Base-by-base conservation (phyloP, 2,888 invertebrate genomes). In the Nymphalis c-album region DNA sequence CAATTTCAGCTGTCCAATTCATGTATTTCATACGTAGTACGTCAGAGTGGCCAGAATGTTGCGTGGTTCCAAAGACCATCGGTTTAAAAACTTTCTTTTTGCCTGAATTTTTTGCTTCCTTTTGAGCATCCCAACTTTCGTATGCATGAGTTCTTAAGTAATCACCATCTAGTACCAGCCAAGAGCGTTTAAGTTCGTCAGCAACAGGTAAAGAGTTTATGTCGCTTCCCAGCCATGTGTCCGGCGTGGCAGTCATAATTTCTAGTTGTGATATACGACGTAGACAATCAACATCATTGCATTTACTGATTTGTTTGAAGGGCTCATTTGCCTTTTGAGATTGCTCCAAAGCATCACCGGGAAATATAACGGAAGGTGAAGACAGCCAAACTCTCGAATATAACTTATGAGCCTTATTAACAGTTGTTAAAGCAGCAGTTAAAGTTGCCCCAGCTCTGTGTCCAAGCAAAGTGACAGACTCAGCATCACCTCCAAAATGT, bases 361-460 rank as follows among this genome's bases (percentile, higher is more conserved):
- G 96, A 76, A 95, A 95, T 57, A 95, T 93, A 0, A 95, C 95
- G 1, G 96, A 95, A 0, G 96, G 94, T 2, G 96, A 96, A 0
- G 97, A 95, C 1, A 96, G 94, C 97, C 97, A 97, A 6, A 95
- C 96, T 62, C 95, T 91, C 0, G 95, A 91, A 78, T 97, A 97
- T 6, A 97, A 89, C 59, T 94, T 94, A 63, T 94, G 94, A 3
- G 94, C 91, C 66, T 93, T 74, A 83, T 89, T 16, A 91, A 94
- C 83, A 73, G 95, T 86, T 79, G 95, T 94, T 51, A 98, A 86
- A 0, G 96, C 96, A 0, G 97, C 95, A 0, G 96, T 96, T 17
- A 97, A 85, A 0, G 97, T 97, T 0, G 96, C 97, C 1, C 97
- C 97, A 0, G 97, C 96, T 26, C 96, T 94, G 80, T 97, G 97